These are phyloP conservation scores for Sturmia bella DNA, from an alignment of 2,888 invertebrate species.

Conservation along the genomic window DNA sequence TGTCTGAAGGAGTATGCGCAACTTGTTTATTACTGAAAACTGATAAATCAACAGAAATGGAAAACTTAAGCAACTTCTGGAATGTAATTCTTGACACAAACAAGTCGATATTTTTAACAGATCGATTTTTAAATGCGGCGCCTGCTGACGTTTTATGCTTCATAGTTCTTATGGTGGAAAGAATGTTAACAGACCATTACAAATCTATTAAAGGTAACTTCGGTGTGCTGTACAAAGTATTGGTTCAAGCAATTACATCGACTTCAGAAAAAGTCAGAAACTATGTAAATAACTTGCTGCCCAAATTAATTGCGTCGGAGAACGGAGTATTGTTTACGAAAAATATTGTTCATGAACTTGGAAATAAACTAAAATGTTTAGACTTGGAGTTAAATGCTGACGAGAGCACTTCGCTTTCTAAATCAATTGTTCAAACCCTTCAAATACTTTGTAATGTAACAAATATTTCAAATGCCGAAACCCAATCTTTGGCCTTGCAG, in stretches of 20 bases:
- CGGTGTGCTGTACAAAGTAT: slow-evolving; percentile 83
- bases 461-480: slow-evolving; percentile 81
- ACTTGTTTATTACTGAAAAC: slow-evolving; percentile 86
- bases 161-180: slow-evolving; percentile 88
- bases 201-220: slow-evolving; percentile 54
- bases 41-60: slow-evolving; percentile 82
- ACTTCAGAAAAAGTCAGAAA: slow-evolving; percentile 85
- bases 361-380: slow-evolving; percentile 85
- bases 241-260: slow-evolving; percentile 87
- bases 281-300: slow-evolving; percentile 85
- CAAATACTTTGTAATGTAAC: slow-evolving; percentile 76
- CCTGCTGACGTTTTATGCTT: slow-evolving; percentile 87
- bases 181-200: slow-evolving; percentile 86
- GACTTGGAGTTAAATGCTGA: slow-evolving; percentile 82
- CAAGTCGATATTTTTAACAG: slow-evolving; percentile 91
- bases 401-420: slow-evolving; percentile 72
- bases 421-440: slow-evolving; percentile 77
- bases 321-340: slow-evolving; percentile 86
- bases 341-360: slow-evolving; percentile 86
- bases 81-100: slow-evolving; percentile 87
- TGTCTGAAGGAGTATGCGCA: slow-evolving; percentile 88
- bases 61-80: slow-evolving; percentile 85
- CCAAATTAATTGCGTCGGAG: slow-evolving; percentile 84
- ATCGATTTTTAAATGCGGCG: slow-evolving; percentile 89
- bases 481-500: slow-evolving; percentile 85